phyloP scores from a whole-genome alignment of 1,140 invertebrate species.

The Drosophila simulans region DNA sequence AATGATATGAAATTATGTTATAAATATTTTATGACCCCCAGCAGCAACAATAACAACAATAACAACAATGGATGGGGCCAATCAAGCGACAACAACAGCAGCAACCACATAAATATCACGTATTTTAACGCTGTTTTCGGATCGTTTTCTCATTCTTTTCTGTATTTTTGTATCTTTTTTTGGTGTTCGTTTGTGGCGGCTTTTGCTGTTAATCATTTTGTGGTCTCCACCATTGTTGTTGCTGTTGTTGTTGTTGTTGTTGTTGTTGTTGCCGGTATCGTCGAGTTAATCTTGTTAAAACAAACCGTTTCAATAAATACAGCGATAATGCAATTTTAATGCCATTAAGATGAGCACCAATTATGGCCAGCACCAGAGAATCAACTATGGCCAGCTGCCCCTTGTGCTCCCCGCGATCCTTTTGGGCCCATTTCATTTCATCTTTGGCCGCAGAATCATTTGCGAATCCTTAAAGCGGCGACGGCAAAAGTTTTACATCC shows the following conservation, averaged over 20 bases:
- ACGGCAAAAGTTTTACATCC: constrained; percentile 70
- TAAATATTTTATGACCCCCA: constrained; percentile 68
- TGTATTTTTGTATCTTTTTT: constrained; percentile 1
- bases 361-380: constrained; percentile 73
- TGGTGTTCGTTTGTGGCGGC: constrained; percentile 45
- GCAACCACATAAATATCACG: constrained; percentile 49
- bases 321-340: constrained; percentile 83
- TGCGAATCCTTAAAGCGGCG: constrained; percentile 72
- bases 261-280: constrained; percentile 53
- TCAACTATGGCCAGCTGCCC: constrained; percentile 17
- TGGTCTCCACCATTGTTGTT: constrained; percentile 40
- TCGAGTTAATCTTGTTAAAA: constrained; percentile 81
- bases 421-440: constrained; percentile 61
- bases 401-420: not conserved
- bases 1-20: constrained; percentile 82
- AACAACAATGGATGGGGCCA: constrained; percentile 43
- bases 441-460: constrained; percentile 79
- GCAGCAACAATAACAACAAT: constrained; percentile 7
- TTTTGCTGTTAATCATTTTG: constrained; percentile 79
- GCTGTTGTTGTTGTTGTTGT: constrained; percentile 11
- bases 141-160: constrained; percentile 26
- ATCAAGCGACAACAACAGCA: constrained; percentile 50
- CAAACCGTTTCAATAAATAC: constrained; percentile 83
- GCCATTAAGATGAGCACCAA: constrained; percentile 82
- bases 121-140: constrained; percentile 62